A percentile compares a stretch with the other conserved stretches of the same genome.
Evolutionary conservation across 2,888 invertebrate species (phyloP).

Genomic region (Phyto melanocephala): DNA sequence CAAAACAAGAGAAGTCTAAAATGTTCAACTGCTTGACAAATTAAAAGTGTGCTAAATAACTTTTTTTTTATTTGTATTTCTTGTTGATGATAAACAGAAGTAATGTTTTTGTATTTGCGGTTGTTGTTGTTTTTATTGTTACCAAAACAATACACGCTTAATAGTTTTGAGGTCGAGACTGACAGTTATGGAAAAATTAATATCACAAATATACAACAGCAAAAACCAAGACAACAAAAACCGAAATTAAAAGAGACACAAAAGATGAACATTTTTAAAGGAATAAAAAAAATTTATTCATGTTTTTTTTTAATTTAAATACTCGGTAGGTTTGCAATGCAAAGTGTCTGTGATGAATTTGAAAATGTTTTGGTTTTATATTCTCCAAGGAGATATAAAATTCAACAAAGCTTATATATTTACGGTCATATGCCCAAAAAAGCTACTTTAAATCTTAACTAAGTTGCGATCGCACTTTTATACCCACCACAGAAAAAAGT

Average conservation of each 20-base stretch:
- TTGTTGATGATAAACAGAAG: not conserved
- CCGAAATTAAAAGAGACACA: conserved; percentile 4
- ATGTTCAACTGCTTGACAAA: conserved; percentile 53
- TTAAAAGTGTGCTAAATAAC: conserved; percentile 51
- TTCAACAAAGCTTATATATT: not conserved
- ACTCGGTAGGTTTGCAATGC: not conserved
- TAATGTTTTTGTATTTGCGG: not conserved
- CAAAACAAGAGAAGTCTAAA: conserved; percentile 37
- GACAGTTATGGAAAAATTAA: conserved; percentile 48
- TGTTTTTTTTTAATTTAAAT: not conserved
- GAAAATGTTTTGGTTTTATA: not conserved
- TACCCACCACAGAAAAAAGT: too few species aligned
- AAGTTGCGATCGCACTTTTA: too few species aligned
- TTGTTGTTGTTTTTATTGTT: conserved; percentile 11
- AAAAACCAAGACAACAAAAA: not conserved
- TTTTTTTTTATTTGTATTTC: not conserved
- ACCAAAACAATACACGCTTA: conserved; percentile 45
- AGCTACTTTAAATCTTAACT: too few species aligned
- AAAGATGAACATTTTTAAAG: not conserved
- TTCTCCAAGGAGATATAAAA: not conserved
- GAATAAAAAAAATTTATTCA: not conserved
- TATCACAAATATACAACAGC: conserved; percentile 9
- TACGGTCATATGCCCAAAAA: too few species aligned
- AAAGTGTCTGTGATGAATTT: conserved; percentile 11
- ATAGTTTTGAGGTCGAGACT: conserved; percentile 51